These are phyloP conservation scores for Tachina lurida DNA, from an alignment of 2,888 invertebrate genomes.

Conservation along the genomic window DNA sequence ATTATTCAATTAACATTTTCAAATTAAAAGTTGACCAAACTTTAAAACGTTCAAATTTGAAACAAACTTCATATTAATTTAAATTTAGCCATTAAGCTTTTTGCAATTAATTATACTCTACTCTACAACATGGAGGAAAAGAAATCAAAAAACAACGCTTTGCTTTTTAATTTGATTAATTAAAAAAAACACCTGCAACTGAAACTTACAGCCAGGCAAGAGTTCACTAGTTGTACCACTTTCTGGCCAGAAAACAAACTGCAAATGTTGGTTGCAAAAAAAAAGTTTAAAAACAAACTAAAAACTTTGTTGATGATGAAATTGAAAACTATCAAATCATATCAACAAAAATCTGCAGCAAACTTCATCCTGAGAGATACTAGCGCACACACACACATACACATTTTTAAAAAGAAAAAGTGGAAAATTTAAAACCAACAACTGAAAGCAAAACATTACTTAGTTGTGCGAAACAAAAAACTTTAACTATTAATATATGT, in stretches of 20 bases:
- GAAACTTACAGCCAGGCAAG: background rate
- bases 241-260: slow-evolving; percentile 30
- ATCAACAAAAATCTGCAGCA: slow-evolving; percentile 44
- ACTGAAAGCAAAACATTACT: slow-evolving; percentile 37
- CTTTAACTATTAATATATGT: slow-evolving; percentile 1
- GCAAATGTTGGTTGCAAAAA: slow-evolving; percentile 40
- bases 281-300: slow-evolving; percentile 24
- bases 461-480: slow-evolving; percentile 3
- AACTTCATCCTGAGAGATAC: slow-evolving; percentile 54
- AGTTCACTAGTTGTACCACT: slow-evolving; percentile 15
- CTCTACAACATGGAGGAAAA: background rate
- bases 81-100: background rate
- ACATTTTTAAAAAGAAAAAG: slow-evolving; percentile 11
- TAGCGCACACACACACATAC: background rate
- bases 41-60: background rate
- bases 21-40: no score
- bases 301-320: slow-evolving; percentile 50
- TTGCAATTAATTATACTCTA: background rate
- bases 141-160: slow-evolving; percentile 5
- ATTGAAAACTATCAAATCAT: slow-evolving; percentile 54
- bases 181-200: slow-evolving; percentile 15
- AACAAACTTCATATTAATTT: no score
- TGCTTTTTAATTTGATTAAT: slow-evolving; percentile 49
- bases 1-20: no score
- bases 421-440: slow-evolving; percentile 8